phyloP scores from a whole-genome alignment of 2,888 invertebrate genomes.

The Calameuta idolon region DNA sequence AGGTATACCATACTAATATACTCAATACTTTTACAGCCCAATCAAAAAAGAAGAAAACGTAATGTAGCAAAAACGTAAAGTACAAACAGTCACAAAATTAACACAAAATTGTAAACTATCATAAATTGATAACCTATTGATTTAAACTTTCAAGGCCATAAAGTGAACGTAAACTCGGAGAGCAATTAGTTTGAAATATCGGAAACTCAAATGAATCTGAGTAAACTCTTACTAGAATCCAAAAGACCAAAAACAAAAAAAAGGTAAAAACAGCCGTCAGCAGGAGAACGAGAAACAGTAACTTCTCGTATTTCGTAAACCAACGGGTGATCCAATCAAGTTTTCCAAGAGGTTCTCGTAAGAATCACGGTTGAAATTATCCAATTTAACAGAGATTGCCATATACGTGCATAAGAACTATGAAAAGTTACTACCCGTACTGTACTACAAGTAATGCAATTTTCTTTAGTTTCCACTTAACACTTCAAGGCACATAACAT shows the following conservation, averaged over 20 bases:
- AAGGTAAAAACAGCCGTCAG: neutral
- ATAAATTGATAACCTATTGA: neutral
- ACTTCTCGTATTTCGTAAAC: neutral
- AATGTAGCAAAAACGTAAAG: too few species aligned
- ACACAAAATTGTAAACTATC: neutral
- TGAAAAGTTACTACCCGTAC: neutral
- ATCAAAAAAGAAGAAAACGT: neutral
- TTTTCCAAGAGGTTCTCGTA: neutral
- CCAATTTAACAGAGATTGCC: neutral
- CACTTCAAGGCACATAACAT: neutral
- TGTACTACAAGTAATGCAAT: neutral
- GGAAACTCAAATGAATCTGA: neutral
- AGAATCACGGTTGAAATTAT: neutral
- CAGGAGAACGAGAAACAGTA: neutral
- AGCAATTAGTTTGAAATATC: neutral
- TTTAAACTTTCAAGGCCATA: neutral
- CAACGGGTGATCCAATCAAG: neutral
- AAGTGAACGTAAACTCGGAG: neutral
- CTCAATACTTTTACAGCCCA: neutral
- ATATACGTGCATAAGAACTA: neutral
- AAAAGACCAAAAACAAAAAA: neutral
- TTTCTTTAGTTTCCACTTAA: neutral
- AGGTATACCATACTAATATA: neutral
- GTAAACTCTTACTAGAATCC: neutral
- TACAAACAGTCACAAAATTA: neutral